Conservation (phyloP, 1,140 invertebrate species). For the Anthonomus grandis region DNA sequence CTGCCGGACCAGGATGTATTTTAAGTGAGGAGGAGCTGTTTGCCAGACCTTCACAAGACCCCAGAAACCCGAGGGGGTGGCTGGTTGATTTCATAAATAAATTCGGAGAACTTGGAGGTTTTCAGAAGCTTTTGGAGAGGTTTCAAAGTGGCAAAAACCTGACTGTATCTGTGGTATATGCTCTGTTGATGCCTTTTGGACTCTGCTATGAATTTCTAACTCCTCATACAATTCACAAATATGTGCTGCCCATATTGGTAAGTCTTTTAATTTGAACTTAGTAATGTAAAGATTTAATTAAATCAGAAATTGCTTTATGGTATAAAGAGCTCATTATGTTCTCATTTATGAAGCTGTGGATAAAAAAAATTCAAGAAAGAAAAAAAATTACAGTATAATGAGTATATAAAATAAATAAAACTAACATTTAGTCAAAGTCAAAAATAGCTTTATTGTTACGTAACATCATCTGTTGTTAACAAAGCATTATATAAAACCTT, state of each 20-base stretch:
- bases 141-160: constrained; percentile 75
- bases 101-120: constrained; percentile 87
- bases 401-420: too few species aligned
- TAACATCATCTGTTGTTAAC: too few species aligned
- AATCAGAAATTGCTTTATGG: too few species aligned
- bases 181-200: constrained; percentile 87
- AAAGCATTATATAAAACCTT: too few species aligned
- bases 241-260: constrained; percentile 90
- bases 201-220: constrained; percentile 90
- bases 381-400: too few species aligned
- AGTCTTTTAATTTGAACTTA: constrained; percentile 50
- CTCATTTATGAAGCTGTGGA: too few species aligned
- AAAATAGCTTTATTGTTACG: too few species aligned
- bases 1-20: constrained; percentile 60
- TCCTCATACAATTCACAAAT: constrained; percentile 84
- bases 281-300: too few species aligned
- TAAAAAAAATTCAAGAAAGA: too few species aligned
- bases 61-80: constrained; percentile 81
- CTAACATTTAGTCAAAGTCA: too few species aligned
- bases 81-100: constrained; percentile 93
- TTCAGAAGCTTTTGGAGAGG: constrained; percentile 81
- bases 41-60: constrained; percentile 75
- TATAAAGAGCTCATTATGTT: too few species aligned
- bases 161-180: constrained; percentile 76
- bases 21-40: constrained; percentile 73